These are phyloP conservation scores for Cardiocondyla obscurior DNA, from an alignment of 1,140 invertebrate species.

Conservation along the genomic window DNA sequence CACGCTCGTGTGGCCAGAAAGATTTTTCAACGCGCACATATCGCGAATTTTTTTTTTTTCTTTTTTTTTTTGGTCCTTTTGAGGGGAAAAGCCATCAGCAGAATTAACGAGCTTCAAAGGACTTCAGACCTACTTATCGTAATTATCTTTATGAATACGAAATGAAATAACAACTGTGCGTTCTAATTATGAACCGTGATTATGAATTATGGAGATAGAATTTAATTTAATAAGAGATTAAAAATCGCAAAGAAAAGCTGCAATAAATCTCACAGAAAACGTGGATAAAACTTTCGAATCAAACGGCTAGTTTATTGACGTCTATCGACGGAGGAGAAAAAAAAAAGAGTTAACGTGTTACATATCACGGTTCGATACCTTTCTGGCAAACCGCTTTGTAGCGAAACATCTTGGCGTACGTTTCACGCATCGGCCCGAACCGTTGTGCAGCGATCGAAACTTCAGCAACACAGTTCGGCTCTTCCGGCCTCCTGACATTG, in stretches of 20 bases:
- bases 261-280: neutral
- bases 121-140: neutral
- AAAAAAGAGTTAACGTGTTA: neutral
- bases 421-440: constrained; percentile 12
- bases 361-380: neutral
- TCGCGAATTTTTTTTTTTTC: neutral
- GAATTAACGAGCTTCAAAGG: neutral
- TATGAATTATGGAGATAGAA: neutral
- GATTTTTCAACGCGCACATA: neutral
- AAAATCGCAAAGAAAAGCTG: no score
- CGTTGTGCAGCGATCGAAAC: constrained; percentile 3
- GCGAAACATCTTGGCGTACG: constrained; percentile 6
- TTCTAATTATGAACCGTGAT: neutral
- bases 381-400: neutral
- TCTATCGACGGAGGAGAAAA: neutral
- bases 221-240: no score
- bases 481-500: constrained; percentile 19
- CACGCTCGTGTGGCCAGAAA: neutral
- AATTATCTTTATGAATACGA: neutral
- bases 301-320: neutral
- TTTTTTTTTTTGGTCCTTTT: no score
- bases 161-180: neutral
- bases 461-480: constrained; percentile 2
- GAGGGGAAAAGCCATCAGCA: neutral
- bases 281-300: neutral